Evolutionary conservation across 1,140 invertebrate species (phyloP), one percentile per base, ranked within the genome.

Genomic region (Pogonomyrmex californicus): DNA sequence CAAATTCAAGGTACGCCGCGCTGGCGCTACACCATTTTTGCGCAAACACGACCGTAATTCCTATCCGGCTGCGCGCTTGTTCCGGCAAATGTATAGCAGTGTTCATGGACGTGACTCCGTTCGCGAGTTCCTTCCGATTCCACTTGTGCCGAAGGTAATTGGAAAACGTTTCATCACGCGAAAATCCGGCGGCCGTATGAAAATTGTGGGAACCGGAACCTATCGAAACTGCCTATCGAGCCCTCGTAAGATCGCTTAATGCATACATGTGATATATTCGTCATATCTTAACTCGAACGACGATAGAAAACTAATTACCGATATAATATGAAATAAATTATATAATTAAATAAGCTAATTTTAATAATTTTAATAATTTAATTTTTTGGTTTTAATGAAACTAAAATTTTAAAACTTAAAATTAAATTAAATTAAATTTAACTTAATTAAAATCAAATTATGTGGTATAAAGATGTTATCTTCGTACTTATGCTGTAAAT

Each of bases 11-110:
- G 58, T 82, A 75, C 41, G 41, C 51, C 68, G 33, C 54, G 38
- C 76, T 82, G 85, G 68, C 78, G 87, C 75, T 81, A 58, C 75
- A 87, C 87, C 77, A 88, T 90, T 90, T 90, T 89, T 86, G 82
- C 81, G 66, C 88, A 87, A 89, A 83, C 88, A 56, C 77, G 30
- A 66, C 88, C 71, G 81, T 90, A 90, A 89, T 65, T 89, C 78
- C 70, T 41, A 75, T 62, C 54, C 83, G 49, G 51, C 62, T 85
- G 66, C 71, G 82, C 66, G 66, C 56, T 88, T 36, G 63, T 87
- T 38, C 66, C 63, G 60, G 87, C 73, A 86, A 88, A 88, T 65
- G 87, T 73, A 83, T 75, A 60, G 79, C 9, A 23, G 41, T 12
- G 41, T 77, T 76, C 68, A 41, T 38, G 49, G n/a, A 68, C 56